Evolutionary conservation across 2,113 vertebrate species (phyloP), one percentile per base, ranked within the genome.

Genomic region (Petromus typicus): DNA sequence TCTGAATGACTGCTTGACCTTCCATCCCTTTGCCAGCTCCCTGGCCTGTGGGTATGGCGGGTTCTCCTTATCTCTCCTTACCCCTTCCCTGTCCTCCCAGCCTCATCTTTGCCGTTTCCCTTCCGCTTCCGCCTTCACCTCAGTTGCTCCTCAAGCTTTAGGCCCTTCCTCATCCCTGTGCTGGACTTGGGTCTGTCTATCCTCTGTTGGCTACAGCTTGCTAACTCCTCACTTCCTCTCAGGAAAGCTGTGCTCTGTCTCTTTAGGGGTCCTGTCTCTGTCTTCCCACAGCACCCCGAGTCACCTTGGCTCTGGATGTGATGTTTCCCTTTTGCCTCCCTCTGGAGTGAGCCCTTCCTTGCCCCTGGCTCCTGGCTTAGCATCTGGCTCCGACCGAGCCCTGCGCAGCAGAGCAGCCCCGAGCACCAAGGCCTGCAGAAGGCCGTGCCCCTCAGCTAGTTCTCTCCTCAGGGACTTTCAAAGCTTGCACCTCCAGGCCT

Each of bases 111-210:
- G 8, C 59, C 16, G 30, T 0, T 23, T 3, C 13, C 9, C 0
- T 0, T 0, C 0, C 27, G 4, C 32, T 67, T 20, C 7, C n/a
- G 43, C 30, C 4, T 4, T 3, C 48, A 37, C 51, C 54, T 67
- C n/a, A 34, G 0, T 84, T 45, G 2, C 2, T 5, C 34, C 40
- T 27, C 43, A 16, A 17, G 8, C 40, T 2, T 23, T 2, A 0
- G 27, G 45, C 23, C 6, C 43, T 69, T n/a, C 18, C 37, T 92
- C 13, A 37, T 84, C 23, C 40, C 34, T 71, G 14, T 86, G 7
- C 76, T 57, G 4, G 0, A 27, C 63, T 59, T 7, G 27, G 57
- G 63, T 43, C 59, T 16, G 0, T 27, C 71, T 18, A 5, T 67
- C 11, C 69, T 30, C n/a, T 79, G 14, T 64, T 59, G 27, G 75